phyloP scores from a whole-genome alignment of 2,888 invertebrate genomes.

The Hesperia comma region DNA sequence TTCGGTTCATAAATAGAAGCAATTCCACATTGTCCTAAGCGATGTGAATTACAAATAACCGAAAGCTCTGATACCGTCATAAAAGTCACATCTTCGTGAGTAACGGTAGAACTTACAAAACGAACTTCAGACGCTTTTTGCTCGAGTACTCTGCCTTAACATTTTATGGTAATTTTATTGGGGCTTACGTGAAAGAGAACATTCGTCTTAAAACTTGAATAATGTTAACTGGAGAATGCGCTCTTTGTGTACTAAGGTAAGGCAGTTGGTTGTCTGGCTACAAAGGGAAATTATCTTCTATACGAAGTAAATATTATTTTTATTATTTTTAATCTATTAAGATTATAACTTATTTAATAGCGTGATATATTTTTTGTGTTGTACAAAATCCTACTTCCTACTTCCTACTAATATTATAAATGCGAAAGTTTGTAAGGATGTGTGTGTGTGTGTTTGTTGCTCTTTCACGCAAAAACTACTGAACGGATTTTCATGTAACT shows the following conservation, averaged over 20 bases:
- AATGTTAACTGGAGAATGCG: constrained; percentile 6
- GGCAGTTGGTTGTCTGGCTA: too few species aligned
- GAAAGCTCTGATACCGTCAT: constrained; percentile 70
- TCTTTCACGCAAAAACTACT: too few species aligned
- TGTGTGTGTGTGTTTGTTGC: too few species aligned
- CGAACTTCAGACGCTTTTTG: constrained; percentile 66
- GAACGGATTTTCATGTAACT: too few species aligned
- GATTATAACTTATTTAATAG: too few species aligned
- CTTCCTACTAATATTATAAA: not conserved
- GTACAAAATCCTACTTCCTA: too few species aligned
- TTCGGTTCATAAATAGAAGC: constrained; percentile 5
- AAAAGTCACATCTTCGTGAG: constrained; percentile 78
- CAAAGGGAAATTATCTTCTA: not conserved
- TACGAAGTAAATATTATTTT: not conserved
- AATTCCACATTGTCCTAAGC: constrained; percentile 11
- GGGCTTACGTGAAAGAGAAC: constrained; percentile 58
- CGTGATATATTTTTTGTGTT: too few species aligned
- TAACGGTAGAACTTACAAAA: constrained; percentile 77
- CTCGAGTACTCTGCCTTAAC: constrained; percentile 65
- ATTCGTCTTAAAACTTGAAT: constrained; percentile 43
- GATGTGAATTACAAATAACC: constrained; percentile 66
- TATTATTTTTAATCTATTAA: too few species aligned
- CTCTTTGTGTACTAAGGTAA: not conserved
- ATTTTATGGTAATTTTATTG: constrained; percentile 75
- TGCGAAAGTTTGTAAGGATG: too few species aligned